Percentiles rank a stretch among this genome's conserved stretches.
phyloP scores from a whole-genome alignment of 2,113 vertebrate species.

The Ammodytes marinus region DNA sequence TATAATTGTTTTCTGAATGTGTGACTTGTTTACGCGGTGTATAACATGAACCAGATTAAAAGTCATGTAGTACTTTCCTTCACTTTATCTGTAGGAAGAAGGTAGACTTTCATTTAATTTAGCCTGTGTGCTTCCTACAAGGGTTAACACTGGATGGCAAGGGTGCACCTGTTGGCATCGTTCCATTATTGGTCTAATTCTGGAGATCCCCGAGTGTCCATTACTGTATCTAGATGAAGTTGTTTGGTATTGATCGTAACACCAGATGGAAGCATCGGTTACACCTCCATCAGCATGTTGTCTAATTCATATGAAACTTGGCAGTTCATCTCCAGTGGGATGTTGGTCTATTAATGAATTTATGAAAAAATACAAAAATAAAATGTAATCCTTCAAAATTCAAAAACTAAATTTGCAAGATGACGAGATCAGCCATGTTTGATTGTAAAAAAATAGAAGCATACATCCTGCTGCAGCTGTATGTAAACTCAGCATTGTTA shows the following conservation, averaged over 20 bases:
- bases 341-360: background rate
- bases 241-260: conserved; percentile 53
- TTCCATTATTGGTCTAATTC: conserved; percentile 47
- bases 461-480: conserved; percentile 90
- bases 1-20: background rate
- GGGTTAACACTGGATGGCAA: background rate
- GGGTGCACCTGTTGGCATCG: conserved; percentile 40
- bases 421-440: conserved; percentile 84
- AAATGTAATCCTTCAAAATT: background rate
- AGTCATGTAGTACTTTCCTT: background rate
- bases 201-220: conserved; percentile 45
- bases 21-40: background rate
- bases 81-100: background rate
- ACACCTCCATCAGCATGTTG: conserved; percentile 44
- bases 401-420: conserved; percentile 85
- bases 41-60: background rate
- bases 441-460: conserved; percentile 89
- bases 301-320: conserved; percentile 49
- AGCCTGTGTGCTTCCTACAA: conserved; percentile 30
- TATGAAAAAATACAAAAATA: conserved; percentile 1
- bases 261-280: conserved; percentile 55
- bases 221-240: conserved; percentile 50
- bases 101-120: background rate
- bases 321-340: conserved; percentile 15
- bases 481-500: conserved; percentile 92